phyloP scores from a whole-genome alignment of 2,797 vertebrate species.

The Galaxias olidus region DNA sequence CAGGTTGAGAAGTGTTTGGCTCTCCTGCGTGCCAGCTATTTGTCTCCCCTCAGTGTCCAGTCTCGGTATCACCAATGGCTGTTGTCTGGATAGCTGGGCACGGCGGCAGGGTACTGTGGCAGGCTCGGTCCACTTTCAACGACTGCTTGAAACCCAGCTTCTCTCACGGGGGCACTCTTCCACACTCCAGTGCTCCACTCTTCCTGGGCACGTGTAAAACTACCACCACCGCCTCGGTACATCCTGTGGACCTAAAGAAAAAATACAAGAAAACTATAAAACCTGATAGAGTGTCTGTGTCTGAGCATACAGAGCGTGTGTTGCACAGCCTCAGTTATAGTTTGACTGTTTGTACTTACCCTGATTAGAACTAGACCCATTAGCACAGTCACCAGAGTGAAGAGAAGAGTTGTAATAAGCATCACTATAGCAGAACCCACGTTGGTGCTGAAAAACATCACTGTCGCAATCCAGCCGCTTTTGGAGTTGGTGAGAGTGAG shows the following conservation, averaged over 20 bases:
- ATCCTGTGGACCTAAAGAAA: conserved; percentile 84
- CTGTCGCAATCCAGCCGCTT: conserved; percentile 80
- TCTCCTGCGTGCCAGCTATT: conserved; percentile 21
- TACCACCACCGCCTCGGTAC: conserved; percentile 90
- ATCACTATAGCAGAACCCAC: conserved; percentile 83
- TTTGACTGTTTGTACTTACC: conserved; percentile 61
- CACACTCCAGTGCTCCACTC: conserved; percentile 89
- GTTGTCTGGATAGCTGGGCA: conserved; percentile 86
- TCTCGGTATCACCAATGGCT: conserved; percentile 78
- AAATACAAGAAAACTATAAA: neutral
- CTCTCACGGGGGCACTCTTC: conserved; percentile 82
- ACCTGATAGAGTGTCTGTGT: neutral
- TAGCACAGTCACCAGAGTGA: conserved; percentile 78
- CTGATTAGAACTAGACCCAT: conserved; percentile 80
- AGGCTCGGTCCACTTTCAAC: conserved; percentile 78
- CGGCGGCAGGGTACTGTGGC: conserved; percentile 88
- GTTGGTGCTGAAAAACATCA: conserved; percentile 72
- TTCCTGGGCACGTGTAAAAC: conserved; percentile 87
- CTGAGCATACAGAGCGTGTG: no score
- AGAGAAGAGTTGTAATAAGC: conserved; percentile 88
- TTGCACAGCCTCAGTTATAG: neutral
- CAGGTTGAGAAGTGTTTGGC: conserved; percentile 19
- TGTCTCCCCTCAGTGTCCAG: conserved; percentile 58
- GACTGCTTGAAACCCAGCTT: conserved; percentile 83
- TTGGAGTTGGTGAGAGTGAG: conserved; percentile 48